Evolutionary conservation across 1,140 invertebrate genomes (phyloP).

Genomic region (Calephelis nemesis): DNA sequence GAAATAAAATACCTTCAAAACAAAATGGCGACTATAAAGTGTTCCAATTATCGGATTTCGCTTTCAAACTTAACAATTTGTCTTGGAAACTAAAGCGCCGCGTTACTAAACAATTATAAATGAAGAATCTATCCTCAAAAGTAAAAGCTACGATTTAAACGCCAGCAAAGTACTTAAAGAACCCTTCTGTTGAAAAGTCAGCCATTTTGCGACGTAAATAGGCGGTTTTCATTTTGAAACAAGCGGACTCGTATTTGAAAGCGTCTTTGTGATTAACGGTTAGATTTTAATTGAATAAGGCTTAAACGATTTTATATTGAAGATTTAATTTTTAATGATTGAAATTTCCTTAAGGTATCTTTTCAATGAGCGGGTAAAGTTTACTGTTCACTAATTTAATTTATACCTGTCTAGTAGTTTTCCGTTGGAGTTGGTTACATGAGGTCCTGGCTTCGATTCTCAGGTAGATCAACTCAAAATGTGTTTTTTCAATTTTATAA

Average conservation of each 20-base stretch:
- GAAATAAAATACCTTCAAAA: too few species aligned
- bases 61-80: not conserved
- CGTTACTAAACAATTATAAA: not conserved
- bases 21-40: too few species aligned
- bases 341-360: not conserved
- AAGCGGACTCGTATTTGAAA: slow-evolving; percentile 11
- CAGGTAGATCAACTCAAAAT: too few species aligned
- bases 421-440: too few species aligned
- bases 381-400: too few species aligned
- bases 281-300: slow-evolving; percentile 12
- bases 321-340: not conserved
- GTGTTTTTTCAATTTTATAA: too few species aligned
- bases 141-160: slow-evolving; percentile 5
- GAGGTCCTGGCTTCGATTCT: too few species aligned
- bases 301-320: not conserved
- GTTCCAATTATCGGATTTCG: too few species aligned
- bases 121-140: slow-evolving; percentile 14
- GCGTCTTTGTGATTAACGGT: slow-evolving; percentile 10
- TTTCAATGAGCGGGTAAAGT: too few species aligned
- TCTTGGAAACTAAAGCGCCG: not conserved
- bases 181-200: slow-evolving; percentile 6
- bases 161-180: slow-evolving; percentile 10
- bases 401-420: too few species aligned
- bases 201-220: slow-evolving; percentile 1
- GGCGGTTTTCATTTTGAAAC: slow-evolving; percentile 7